Base-by-base conservation (phyloP, 1,140 invertebrate species). In the Sitobion miscanthi region DNA sequence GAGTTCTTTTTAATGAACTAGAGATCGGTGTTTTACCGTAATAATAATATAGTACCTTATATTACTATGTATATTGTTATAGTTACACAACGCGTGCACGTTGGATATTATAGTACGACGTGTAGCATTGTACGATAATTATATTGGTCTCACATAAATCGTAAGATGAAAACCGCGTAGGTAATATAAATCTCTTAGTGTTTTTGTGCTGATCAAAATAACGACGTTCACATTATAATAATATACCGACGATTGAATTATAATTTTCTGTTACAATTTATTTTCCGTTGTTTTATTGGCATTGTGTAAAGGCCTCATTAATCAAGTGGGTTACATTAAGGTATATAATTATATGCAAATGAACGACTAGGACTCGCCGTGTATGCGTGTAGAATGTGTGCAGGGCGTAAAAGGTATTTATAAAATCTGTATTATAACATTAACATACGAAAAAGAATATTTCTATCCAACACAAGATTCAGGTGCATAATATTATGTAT, bases 181-280 rank as follows among this genome's bases (percentile, higher is more conserved):
- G 62, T 77, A n/a, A 77, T 77, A 35, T 77, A 77, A 77, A 77
- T 77, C 62, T 77, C 14, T 77, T 0, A 14, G 14, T 6, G 62
- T 83, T 42, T 21, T 23, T 23, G 35, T 42, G 82, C 20, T 23
- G 35, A 42, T 83, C 82, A 23, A 83, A 83, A 83, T 9, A 21
- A 83, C n/a, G n/a, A 83, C 82, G 82, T 83, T 42, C 21, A 11
- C 2, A 83, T 77, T 77, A 77, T 77, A 42, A 83, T 83, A 9
- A 83, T 83, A 83, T 83, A 42, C 82, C 82, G 82, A 42, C 82
- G 82, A 23, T 83, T 83, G 82, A 83, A 83, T 83, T 83, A 83
- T 83, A 42, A 83, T 83, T 38, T 38, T 83, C 38, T 42, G 82
- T 35, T 83, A 42, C 82, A 83, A 83, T 83, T 38, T 42, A 83